Evolutionary conservation across 1,140 invertebrate genomes (phyloP), one percentile per base, ranked within the genome.

Genomic region (Drosophila pachea): DNA sequence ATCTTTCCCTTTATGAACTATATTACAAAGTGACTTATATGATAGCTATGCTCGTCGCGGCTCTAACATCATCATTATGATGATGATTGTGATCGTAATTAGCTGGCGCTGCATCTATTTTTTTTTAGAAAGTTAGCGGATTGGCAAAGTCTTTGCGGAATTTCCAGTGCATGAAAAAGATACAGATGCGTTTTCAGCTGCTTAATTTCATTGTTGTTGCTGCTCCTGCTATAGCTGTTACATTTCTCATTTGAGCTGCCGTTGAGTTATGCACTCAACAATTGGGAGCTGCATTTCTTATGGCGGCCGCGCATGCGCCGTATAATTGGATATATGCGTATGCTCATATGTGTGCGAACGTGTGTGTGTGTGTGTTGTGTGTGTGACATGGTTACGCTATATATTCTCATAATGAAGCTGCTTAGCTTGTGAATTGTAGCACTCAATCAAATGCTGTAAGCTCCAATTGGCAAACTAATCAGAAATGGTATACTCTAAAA

Each of bases 131-230:
- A 84, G 81, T 84, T 84, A 74, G 81, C 76, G 75, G 78, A 70
- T 75, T 65, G 65, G 59, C 75, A 64, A 68, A 64, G 79, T 83
- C 55, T 73, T 79, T 74, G 64, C 73, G 76, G 70, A 86, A 86
- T 86, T 86, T 86, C 81, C 81, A 86, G 81, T 86, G 81, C 81
- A 86, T 86, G 81, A 84, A 83, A 82, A 82, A 81, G 78, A 82
- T 81, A 82, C 78, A 81, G 78, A 81, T 81, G 78, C 78, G 74
- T 78, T 83, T 83, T 78, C 72, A 78, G 71, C 72, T 75, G 74
- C 73, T 59, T 63, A 69, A 68, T 63, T 66, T 62, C 55, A 54
- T 73, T 73, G 55, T 68, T 67, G 38, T 60, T 66, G 38, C 40
- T 62, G 36, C 29, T 53, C 56, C 32, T 71, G 48, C 55, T 64